Evolutionary conservation across 2,797 vertebrate species (phyloP).

Genomic region (Schizothorax lantsangensis): DNA sequence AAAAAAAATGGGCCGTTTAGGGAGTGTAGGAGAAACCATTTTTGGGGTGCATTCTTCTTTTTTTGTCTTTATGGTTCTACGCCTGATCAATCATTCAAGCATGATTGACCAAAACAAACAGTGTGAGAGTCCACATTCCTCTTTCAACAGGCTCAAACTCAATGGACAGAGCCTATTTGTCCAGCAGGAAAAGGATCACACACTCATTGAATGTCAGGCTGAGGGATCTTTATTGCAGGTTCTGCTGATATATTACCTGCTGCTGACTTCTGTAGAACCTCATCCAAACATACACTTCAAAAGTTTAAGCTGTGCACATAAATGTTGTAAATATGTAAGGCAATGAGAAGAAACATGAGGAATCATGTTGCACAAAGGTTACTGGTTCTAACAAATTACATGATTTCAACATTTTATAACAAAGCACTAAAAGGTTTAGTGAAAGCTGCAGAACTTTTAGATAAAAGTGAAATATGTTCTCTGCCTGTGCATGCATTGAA

Average conservation of each 20-base stretch:
- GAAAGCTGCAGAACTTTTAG: not conserved
- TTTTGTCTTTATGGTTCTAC: conserved; percentile 7
- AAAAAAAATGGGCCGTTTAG: not conserved
- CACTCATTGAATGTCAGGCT: conserved; percentile 37
- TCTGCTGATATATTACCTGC: conserved; percentile 37
- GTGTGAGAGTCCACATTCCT: conserved; percentile 37
- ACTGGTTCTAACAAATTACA: not conserved
- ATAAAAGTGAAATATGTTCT: not conserved
- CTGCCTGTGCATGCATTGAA: not conserved
- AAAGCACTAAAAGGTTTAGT: not conserved
- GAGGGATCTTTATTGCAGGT: conserved; percentile 33
- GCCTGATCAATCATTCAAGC: conserved; percentile 52
- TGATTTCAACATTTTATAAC: conserved; percentile 1
- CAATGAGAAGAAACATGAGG: not conserved
- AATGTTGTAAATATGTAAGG: not conserved
- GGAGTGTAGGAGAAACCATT: conserved; percentile 24
- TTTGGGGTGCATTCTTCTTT: not conserved
- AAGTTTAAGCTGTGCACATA: not conserved
- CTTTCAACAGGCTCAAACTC: conserved; percentile 31
- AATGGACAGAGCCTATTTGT: conserved; percentile 35
- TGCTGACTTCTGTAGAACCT: conserved; percentile 5
- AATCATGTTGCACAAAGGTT: not conserved
- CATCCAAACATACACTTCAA: not conserved
- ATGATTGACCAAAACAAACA: conserved; percentile 60
- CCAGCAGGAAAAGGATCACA: conserved; percentile 46